Base-by-base conservation (phyloP, 2,888 invertebrate genomes). In the Eupsilia transversa region DNA sequence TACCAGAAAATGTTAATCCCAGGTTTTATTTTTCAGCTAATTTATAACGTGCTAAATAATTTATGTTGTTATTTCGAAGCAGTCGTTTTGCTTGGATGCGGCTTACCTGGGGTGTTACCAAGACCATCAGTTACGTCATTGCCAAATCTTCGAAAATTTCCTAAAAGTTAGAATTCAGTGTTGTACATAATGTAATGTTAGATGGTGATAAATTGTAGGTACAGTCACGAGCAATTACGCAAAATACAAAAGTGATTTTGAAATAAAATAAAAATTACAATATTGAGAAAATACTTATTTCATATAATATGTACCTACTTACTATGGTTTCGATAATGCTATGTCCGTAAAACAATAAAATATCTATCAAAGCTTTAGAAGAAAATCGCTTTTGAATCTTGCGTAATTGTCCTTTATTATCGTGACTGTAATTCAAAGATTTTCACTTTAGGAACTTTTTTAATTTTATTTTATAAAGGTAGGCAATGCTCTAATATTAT, bases 61-160 rank as follows among this genome's bases (percentile, higher is more conserved):
- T n/a, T 46, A 35, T 57, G 72, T 14, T 43, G 75, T 80, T 73
- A 83, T 64, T 63, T 71, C 33, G 64, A 33, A 68, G 59, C 27
- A 56, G 43, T 52, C 35, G 23, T 70, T 60, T 52, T 60, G 56
- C 38, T 60, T 67, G 70, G 9, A 52, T 56, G 74, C 67, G 27
- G 67, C 81, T 81, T 81, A 81, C 81, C 81, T 81, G 80, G 65
- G 12, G 17, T 54, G 59, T 49, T 60, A 49, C 6, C 63, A 43
- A 43, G 59, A 30, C 46, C 64, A 49, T 27, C 67, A 38, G 27
- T 10, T 54, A 52, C 64, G 20, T 61, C 52, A 33, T 65, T 57
- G 64, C 30, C 46, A 46, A 56, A 43, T 79, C 81, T 81, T 74
- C 81, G 70, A 65, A 46, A 79, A 3, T 41, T 60, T 49, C 84